phyloP scores from a whole-genome alignment of 2,888 invertebrate species.

The Baccha elongata region DNA sequence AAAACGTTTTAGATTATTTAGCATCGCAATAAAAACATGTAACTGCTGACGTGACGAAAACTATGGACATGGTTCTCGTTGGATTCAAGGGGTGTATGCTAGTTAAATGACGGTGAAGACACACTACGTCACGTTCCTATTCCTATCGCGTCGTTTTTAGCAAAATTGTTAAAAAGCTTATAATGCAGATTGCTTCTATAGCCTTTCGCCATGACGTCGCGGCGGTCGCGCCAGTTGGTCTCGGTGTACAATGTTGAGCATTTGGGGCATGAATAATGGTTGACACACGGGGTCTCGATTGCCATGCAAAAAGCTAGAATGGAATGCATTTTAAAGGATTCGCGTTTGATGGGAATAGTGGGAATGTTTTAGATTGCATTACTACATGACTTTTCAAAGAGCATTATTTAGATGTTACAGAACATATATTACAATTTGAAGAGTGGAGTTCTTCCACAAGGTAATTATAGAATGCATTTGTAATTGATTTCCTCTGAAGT shows the following conservation, averaged over 20 bases:
- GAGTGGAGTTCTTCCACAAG: no score
- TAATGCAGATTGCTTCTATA: no score
- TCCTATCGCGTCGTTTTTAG: no score
- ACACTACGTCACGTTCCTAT: no score
- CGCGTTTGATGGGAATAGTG: constrained; percentile 12
- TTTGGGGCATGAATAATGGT: constrained; percentile 46
- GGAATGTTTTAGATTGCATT: constrained; percentile 7
- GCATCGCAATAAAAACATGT: constrained; percentile 42
- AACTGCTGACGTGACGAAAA: background rate
- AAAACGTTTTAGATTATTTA: constrained; percentile 45
- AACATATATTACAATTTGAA: no score
- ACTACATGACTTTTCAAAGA: background rate
- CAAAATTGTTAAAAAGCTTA: no score
- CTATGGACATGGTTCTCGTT: no score
- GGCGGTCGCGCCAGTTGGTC: background rate
- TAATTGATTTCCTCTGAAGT: no score
- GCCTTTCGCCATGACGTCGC: background rate
- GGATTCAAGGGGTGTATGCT: no score
- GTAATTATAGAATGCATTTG: no score
- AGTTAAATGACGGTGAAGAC: no score
- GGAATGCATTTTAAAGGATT: constrained; percentile 36
- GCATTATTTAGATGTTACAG: constrained; percentile 28
- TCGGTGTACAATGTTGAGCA: constrained; percentile 30
- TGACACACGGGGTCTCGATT: constrained; percentile 48
- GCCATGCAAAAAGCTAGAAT: constrained; percentile 23